Base-by-base conservation (phyloP, 2,888 invertebrate species). In the Synergus umbraculus region DNA sequence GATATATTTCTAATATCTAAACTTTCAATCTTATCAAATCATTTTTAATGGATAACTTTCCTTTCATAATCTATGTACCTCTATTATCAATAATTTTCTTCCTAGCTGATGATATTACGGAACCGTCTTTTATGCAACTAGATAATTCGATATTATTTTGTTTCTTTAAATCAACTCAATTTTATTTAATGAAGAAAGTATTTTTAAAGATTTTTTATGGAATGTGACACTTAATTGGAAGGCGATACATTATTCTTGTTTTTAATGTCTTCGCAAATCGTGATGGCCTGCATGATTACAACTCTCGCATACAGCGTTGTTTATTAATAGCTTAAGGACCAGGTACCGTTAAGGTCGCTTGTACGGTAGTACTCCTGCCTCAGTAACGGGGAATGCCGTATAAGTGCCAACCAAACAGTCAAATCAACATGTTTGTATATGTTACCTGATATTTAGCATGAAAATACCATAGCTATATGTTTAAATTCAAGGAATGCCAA, bases 341-440 rank as follows among this genome's bases (percentile, higher is more conserved):
- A 81, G 88, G 90, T 91, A 91, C 91, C 91, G 91, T 91, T 91
- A 90, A 86, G 85, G 82, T 84, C 86, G 86, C 88, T 88, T 76
- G 78, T 79, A 81, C 78, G 79, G 78, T 85, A 85, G 46, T 22
- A 69, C 29, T 84, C 85, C 86, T 85, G 82, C 82, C 82, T 79
- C 54, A 65, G 58, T 83, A 83, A 83, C 82, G 81, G 82, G 78
- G 69, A 82, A 81, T 73, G 67, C 77, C 64, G 79, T 78, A 12
- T 73, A 80, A 79, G 79, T 78, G 78, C 64, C 76, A 80, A 80
- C 78, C 69, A 81, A 79, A 83, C 67, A 46, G 63, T 78, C 78
- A 66, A 78, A 76, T 77, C 49, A 58, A 65, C 37, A 49, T 63
- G 44, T 60, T 49, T 76, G 29, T 77, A 10, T 60, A 41, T 18